Conservation (phyloP, 2,113 vertebrate species). For the Alaudala cheleensis region DNA sequence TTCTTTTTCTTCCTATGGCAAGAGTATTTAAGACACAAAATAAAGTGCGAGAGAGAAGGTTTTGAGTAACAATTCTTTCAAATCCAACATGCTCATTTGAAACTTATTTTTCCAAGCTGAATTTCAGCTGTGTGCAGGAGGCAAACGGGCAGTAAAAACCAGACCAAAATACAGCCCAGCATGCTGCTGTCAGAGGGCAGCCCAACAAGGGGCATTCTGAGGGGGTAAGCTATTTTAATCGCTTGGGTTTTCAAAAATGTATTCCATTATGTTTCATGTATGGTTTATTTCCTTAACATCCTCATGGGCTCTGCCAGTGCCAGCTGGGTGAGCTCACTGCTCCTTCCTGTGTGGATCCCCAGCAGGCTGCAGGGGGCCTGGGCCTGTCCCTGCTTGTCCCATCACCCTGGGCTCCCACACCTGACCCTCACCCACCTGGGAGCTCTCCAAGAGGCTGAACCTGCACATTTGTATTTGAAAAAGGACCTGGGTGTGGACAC, state of each 20-base stretch:
- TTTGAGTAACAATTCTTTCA: not conserved
- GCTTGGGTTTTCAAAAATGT: not conserved
- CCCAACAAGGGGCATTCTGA: not conserved
- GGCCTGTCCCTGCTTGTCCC: not conserved
- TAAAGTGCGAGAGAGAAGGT: not conserved
- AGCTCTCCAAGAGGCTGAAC: not conserved
- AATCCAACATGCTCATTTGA: not conserved
- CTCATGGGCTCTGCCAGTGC: not conserved
- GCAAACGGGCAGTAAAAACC: not conserved
- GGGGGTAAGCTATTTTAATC: not conserved
- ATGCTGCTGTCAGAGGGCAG: not conserved
- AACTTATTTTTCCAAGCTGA: not conserved
- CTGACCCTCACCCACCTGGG: not conserved
- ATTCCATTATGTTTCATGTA: accelerated
- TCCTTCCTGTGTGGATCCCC: accelerated
- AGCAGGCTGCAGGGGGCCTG: not conserved
- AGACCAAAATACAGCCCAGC: not conserved
- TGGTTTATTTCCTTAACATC: not conserved
- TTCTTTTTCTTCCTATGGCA: not conserved
- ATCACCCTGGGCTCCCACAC: not conserved
- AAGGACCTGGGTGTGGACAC: not conserved
- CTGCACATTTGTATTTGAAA: accelerated
- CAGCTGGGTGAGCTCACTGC: not conserved
- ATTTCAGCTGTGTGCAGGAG: not conserved
- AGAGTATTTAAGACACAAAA: not conserved